Percentiles rank a stretch among this genome's conserved stretches.
Evolutionary conservation across 1,140 invertebrate genomes (phyloP).

Genomic region (Calliphora vicina): DNA sequence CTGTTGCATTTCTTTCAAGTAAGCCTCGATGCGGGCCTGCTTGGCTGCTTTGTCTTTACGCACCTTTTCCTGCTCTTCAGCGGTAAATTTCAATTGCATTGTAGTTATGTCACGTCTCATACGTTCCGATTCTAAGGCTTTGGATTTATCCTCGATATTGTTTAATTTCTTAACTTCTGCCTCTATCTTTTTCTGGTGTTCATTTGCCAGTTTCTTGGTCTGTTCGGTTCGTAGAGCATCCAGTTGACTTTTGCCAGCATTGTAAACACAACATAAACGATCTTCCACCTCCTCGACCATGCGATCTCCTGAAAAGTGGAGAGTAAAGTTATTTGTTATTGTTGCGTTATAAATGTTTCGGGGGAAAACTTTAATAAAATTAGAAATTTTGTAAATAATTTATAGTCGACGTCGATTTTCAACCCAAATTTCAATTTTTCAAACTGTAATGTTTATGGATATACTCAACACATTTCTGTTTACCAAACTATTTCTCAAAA

Average conservation of each 20-base stretch:
- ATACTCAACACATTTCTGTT: no score
- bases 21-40: constrained; percentile 43
- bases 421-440: no score
- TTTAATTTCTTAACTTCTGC: constrained; percentile 38
- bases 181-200: constrained; percentile 45
- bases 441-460: no score
- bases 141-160: constrained; percentile 6
- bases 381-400: no score
- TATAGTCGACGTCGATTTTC: no score
- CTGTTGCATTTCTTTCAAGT: constrained; percentile 45
- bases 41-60: constrained; percentile 41
- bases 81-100: constrained; percentile 53
- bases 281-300: constrained; percentile 53
- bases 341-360: no score
- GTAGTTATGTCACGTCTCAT: constrained; percentile 41
- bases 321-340: no score
- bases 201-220: constrained; percentile 41
- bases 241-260: constrained; percentile 47
- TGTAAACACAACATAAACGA: constrained; percentile 51
- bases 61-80: constrained; percentile 47
- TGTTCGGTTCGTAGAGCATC: constrained; percentile 41
- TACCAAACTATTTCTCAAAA: no score
- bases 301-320: constrained; percentile 38
- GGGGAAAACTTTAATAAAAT: no score
- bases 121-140: constrained; percentile 26